Conservation (phyloP, 2,797 vertebrate genomes). For the Chanos chanos region DNA sequence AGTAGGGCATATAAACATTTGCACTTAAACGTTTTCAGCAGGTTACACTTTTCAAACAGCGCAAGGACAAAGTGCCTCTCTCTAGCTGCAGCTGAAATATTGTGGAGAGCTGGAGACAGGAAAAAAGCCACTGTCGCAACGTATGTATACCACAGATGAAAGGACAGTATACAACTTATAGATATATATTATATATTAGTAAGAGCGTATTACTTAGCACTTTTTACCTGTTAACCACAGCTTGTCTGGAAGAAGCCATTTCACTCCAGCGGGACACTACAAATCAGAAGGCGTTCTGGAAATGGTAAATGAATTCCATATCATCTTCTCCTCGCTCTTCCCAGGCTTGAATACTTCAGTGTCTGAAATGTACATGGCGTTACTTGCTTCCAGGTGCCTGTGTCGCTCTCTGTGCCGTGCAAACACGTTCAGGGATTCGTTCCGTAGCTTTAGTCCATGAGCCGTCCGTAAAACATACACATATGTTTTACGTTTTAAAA, state of each 20-base stretch:
- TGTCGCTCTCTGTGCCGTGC: no score
- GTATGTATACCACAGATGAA: constrained; percentile 64
- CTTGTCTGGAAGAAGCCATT: constrained; percentile 63
- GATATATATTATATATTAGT: no score
- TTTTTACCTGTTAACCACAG: constrained; percentile 46
- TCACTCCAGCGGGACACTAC: constrained; percentile 60
- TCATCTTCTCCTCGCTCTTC: neutral
- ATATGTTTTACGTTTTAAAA: no score
- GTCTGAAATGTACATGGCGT: no score
- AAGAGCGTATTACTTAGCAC: no score
- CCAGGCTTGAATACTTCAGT: no score
- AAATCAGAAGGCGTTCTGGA: constrained; percentile 69
- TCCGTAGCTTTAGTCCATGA: no score
- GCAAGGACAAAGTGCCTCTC: constrained; percentile 75
- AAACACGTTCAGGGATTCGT: no score
- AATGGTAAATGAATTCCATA: constrained; percentile 52
- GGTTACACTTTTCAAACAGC: constrained; percentile 73
- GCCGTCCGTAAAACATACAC: no score
- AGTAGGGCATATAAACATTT: neutral
- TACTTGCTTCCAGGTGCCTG: no score
- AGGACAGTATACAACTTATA: no score
- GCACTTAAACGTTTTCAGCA: constrained; percentile 49
- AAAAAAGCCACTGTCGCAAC: constrained; percentile 77
- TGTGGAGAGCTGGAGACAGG: constrained; percentile 84
- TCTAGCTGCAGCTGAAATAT: constrained; percentile 75